phyloP scores from a whole-genome alignment of 2,113 vertebrate genomes.

The Deroptyus accipitrinus region DNA sequence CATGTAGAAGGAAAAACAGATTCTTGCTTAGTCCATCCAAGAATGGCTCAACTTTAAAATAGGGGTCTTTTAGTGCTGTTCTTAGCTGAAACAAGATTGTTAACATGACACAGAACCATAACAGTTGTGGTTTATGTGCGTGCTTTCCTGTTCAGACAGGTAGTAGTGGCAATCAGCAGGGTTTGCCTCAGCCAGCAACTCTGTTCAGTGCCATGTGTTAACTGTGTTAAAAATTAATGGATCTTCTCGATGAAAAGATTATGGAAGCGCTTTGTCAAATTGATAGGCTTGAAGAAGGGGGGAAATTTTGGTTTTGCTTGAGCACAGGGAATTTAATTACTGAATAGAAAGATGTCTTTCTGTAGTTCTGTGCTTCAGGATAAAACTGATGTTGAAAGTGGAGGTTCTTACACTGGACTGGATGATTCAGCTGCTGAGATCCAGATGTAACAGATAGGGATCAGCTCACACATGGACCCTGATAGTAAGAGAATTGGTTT shows the following conservation, averaged over 20 bases:
- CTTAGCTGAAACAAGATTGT: background rate
- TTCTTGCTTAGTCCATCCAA: background rate
- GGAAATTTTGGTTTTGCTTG: background rate
- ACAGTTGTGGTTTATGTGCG: background rate
- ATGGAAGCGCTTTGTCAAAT: background rate
- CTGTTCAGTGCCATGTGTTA: background rate
- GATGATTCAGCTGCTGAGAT: background rate
- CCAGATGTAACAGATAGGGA: accelerated
- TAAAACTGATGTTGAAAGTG: background rate
- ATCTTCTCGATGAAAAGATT: background rate
- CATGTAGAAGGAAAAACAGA: background rate
- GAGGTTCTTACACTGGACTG: background rate
- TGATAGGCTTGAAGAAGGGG: background rate
- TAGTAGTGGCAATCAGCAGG: background rate
- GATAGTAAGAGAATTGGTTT: background rate
- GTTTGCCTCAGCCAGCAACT: background rate
- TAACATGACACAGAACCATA: background rate
- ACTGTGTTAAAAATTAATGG: background rate
- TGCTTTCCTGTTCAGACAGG: background rate
- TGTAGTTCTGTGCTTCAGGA: background rate
- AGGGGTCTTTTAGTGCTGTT: background rate
- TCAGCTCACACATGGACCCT: accelerated
- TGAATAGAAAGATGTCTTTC: background rate
- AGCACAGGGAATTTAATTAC: background rate
- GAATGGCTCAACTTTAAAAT: background rate